Base-by-base conservation (phyloP, 1,140 invertebrate genomes). In the Saxidomus purpurata region DNA sequence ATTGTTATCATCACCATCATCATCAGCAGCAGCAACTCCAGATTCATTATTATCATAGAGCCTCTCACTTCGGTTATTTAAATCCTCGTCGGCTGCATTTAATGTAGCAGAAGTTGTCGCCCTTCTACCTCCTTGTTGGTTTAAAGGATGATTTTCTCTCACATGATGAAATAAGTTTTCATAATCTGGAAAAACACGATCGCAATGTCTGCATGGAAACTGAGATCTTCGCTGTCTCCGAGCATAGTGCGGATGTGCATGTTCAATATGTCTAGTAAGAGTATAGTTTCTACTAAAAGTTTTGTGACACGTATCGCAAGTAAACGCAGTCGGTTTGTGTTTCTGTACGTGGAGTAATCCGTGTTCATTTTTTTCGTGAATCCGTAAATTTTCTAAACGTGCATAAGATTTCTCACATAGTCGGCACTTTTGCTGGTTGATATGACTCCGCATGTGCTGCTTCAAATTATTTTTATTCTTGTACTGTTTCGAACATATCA, bases 171-270 rank as follows among this genome's bases (percentile, higher is more conserved):
- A 85, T 40, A 85, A 67, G 38, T 85, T 11, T 13, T 4, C 31
- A n/a, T 85, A 85, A 74, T 55, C 36, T 22, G 8, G n/a, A 28
- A 85, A 85, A 19, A 2, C 22, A n/a, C n/a, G 6, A 1, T 85
- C 69, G 28, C 83, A 85, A 85, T 85, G 83, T 17, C 43, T n/a
- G 67, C 83, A 85, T 40, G 83, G 49, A 67, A 85, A 85, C 55
- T 67, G 25, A 67, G 4, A 6, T 67, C 25, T 8, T 43, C 11
- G 38, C 38, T 83, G 81, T n/a, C 25, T 63, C 59, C 0, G 34
- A 40, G 40, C 8, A 43, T 31, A n/a, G 28, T 1, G 13, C 34
- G 43, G 15, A 69, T 83, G 81, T 19, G 69, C 40, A 15, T 34
- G 13, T 25, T 4, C 25, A 6, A 28, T 63, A 31, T 83, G 81